These are phyloP conservation scores for Volucella bombylans DNA, from an alignment of 2,888 invertebrate genomes.

Conservation along the genomic window DNA sequence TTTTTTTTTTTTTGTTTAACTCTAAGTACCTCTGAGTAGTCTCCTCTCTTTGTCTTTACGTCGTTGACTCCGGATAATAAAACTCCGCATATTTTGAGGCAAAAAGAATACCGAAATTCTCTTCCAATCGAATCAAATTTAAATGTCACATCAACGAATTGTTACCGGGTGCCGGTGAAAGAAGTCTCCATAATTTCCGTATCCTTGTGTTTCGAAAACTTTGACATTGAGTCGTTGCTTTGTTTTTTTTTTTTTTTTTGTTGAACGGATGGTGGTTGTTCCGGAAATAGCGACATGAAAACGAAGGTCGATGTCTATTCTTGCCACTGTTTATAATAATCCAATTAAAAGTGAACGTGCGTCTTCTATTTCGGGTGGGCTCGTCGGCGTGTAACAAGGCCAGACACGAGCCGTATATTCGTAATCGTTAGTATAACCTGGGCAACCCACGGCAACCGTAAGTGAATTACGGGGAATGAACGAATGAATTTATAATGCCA, in stretches of 20 bases:
- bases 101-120: not conserved
- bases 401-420: not conserved
- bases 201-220: too few relatives aligned
- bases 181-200: too few relatives aligned
- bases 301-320: slow-evolving; percentile 1
- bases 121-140: slow-evolving; percentile 33
- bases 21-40: slow-evolving; percentile 19
- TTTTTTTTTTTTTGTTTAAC: slow-evolving; percentile 7
- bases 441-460: slow-evolving; percentile 31
- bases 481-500: slow-evolving; percentile 62
- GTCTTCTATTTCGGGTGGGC: slow-evolving; percentile 14
- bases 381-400: not conserved
- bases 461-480: slow-evolving; percentile 57
- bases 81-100: not conserved
- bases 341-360: slow-evolving; percentile 35
- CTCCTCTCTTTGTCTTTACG: slow-evolving; percentile 39
- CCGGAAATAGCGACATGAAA: not conserved
- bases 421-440: too few relatives aligned
- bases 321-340: slow-evolving; percentile 29
- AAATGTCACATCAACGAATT: too few relatives aligned
- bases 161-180: too few relatives aligned
- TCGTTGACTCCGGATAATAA: slow-evolving; percentile 1
- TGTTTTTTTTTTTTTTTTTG: too few relatives aligned
- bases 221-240: too few relatives aligned
- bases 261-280: not conserved